Percentiles rank a stretch among this genome's conserved stretches.
Conservation (phyloP, 2,888 invertebrate species). For the Drosophila lacicola region DNA sequence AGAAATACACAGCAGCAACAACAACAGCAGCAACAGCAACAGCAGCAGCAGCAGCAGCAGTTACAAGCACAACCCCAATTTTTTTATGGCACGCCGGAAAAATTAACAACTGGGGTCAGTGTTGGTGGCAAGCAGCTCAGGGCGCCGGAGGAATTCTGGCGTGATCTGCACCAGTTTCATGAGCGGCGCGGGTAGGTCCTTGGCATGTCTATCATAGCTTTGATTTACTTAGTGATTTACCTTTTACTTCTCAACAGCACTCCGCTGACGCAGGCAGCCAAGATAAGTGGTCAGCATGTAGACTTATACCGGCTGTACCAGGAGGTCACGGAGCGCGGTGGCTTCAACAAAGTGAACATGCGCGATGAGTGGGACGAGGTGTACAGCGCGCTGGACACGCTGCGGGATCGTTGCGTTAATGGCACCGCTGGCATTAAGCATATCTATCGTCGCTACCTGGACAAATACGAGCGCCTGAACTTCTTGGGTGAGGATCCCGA, state of each 20-base stretch:
- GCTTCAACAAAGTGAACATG: conserved; percentile 97
- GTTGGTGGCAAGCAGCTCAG: conserved; percentile 60
- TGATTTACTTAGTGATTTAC: neutral
- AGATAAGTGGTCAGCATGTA: conserved; percentile 95
- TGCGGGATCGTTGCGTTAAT: conserved; percentile 95
- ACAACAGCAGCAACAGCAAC: conserved; percentile 22
- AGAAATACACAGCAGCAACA: conserved; percentile 50
- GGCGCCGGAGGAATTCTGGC: conserved; percentile 82
- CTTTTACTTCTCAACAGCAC: conserved; percentile 85
- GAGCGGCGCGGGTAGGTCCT: conserved; percentile 93
- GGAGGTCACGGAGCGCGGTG: conserved; percentile 96
- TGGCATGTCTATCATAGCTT: neutral
- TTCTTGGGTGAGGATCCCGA: conserved; percentile 96
- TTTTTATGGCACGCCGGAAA: conserved; percentile 53
- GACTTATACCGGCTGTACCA: conserved; percentile 96
- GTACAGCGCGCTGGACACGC: conserved; percentile 90
- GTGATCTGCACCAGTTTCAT: conserved; percentile 94
- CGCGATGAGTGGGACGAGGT: conserved; percentile 95
- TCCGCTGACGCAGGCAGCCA: conserved; percentile 87
- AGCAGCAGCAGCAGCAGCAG: conserved; percentile 24
- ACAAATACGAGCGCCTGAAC: conserved; percentile 95
- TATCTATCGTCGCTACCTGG: conserved; percentile 92
- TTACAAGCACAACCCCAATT: conserved; percentile 39
- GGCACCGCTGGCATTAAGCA: conserved; percentile 94
- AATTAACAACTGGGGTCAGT: conserved; percentile 13